Evolutionary conservation across 2,797 vertebrate genomes (phyloP).

Genomic region (Poeciliopsis turneri): DNA sequence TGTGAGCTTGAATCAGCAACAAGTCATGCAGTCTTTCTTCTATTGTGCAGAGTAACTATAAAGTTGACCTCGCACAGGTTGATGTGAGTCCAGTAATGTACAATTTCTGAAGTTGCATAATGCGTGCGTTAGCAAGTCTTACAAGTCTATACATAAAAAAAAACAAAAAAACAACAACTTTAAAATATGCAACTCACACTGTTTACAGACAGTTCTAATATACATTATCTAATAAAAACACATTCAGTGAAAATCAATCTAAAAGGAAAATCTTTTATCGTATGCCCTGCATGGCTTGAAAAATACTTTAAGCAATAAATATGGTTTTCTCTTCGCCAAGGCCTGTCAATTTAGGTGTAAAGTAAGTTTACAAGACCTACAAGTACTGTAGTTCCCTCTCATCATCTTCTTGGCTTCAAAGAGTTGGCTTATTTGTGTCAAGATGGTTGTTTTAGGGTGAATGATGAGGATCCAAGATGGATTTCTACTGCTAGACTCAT

Average conservation of each 20-base stretch:
- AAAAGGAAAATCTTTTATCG: not conserved
- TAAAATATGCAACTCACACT: not conserved
- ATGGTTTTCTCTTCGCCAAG: not conserved
- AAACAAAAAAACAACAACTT: not conserved
- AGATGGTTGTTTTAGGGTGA: not conserved
- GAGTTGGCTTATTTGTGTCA: not conserved
- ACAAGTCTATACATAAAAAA: not conserved
- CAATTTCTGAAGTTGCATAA: not conserved
- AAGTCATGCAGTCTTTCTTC: not conserved
- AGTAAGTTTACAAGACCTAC: not conserved
- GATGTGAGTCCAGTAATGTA: not conserved
- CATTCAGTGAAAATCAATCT: not conserved
- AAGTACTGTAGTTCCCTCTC: not conserved
- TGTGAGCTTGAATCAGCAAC: not conserved
- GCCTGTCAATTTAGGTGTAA: not conserved
- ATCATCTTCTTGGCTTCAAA: not conserved
- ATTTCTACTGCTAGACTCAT: not conserved
- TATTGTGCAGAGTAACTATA: not conserved
- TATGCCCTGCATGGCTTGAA: not conserved
- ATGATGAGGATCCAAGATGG: not conserved
- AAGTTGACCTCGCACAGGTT: not conserved
- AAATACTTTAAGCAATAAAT: not conserved
- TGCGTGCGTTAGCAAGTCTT: not conserved
- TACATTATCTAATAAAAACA: not conserved
- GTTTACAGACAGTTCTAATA: not conserved